Evolutionary conservation across 2,888 invertebrate genomes (phyloP), one percentile per base, ranked within the genome.

Genomic region (Nomada hirtipes): DNA sequence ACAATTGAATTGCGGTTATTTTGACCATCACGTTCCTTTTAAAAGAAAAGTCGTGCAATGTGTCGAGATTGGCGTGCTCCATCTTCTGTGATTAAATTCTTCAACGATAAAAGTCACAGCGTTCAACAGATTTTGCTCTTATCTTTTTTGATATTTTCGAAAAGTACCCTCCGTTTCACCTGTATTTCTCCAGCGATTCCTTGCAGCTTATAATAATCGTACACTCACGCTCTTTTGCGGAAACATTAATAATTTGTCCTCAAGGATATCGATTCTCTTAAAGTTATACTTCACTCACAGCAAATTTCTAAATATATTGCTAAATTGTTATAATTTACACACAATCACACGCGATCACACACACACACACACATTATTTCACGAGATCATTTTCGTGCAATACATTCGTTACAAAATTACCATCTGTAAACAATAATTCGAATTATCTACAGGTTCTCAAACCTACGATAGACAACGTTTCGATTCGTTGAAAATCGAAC

Each of bases 61-160:
- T 52, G 50, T 36, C 57, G 15, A 52, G 20, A 55, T 72, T 52
- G 50, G 13, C 18, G 52, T 26, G 26, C 52, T 61, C 2, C 26
- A 20, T 52, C 15, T 52, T 44, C 42, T 2, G 52, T 26, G 73
- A 77, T 77, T 60, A 77, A 72, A 77, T 73, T 65, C 64, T 20
- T 65, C 9, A 11, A 20, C 18, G 73, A 77, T 77, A 73, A 77
- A 73, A 57, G 11, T 59, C 64, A 1, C 18, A 50, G 20, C 20
- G 20, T 26, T 7, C 18, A 50, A 13, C 50, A 15, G 36, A 44
- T 2, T 77, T 52, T 29, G 29, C 7, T 10, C 59, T 64, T 64
- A 72, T 64, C 71, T 20, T 3, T 13, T 44, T 23, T 20, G 73
- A 65, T 60, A 57, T 42, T 64, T 50, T 20, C 10, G 7, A 42